Evolutionary conservation across 1,140 invertebrate genomes (phyloP), one percentile per base, ranked within the genome.

Genomic region (Philaenus spumarius): DNA sequence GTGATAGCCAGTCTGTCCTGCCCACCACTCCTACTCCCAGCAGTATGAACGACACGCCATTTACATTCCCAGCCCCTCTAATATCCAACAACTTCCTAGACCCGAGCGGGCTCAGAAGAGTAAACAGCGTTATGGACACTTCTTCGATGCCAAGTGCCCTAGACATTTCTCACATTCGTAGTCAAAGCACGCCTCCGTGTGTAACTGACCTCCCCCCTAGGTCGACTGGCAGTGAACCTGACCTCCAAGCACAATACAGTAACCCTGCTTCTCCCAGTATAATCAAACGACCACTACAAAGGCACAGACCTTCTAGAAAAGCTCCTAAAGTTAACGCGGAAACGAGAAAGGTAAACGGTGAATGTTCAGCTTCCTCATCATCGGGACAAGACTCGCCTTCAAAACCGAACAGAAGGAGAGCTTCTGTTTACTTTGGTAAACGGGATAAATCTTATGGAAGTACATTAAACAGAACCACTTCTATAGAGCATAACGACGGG

Each of bases 381-480:
- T 61, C 62, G 19, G 67, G 62, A 24, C 66, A 66, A 51, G 67
- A 69, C 23, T 68, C 68, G 9, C 67, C 68, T 1, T 62, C 53
- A 22, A 69, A 67, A 17, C 51, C 59, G 1, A 47, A 61, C 7
- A 54, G 65, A 17, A 52, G 64, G 22, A 59, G 62, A 45, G n/a
- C 56, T 15, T 65, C 66, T 4, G 50, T 64, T 1, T 47, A 57
- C 22, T 51, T 65, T 39, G 61, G 61, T 40, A 64, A 62, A 50
- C 50, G 45, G 20, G 17, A 22, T 12, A 43, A 40, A 14, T 50
- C 37, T 22, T 30, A 56, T 26, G 23, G 34, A 11, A 23, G 47
- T 35, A 39, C 26, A 3, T 54, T 47, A 24, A 45, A 40, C 43
- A 45, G 52, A 4, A 51, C 39, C 20, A 54, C 59, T 2, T 53